These are phyloP conservation scores for Torymus texanus DNA, from an alignment of 2,888 invertebrate genomes.

Conservation along the genomic window DNA sequence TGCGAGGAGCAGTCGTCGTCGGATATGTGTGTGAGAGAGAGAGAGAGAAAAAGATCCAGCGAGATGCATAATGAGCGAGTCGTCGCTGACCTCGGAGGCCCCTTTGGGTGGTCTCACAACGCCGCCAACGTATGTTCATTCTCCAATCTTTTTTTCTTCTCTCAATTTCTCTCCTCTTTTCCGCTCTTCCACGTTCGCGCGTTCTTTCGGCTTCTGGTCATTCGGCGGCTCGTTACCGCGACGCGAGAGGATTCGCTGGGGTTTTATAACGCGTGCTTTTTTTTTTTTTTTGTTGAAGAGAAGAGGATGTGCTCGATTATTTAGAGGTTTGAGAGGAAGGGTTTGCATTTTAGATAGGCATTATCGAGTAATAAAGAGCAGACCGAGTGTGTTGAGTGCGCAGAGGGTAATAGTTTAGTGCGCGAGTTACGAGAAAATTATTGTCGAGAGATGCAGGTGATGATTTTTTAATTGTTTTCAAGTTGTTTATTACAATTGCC, in stretches of 20 bases:
- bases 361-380: slow-evolving; percentile 15
- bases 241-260: neutral
- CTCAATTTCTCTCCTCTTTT: slow-evolving; percentile 38
- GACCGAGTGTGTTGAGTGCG: too few species aligned
- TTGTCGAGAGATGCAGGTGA: too few species aligned
- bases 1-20: slow-evolving; percentile 70
- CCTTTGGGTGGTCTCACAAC: slow-evolving; percentile 73
- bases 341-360: neutral
- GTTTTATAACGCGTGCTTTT: slow-evolving; percentile 18
- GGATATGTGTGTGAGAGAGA: neutral
- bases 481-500: too few species aligned
- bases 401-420: too few species aligned
- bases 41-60: too few species aligned
- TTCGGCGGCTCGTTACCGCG: slow-evolving; percentile 33
- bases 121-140: slow-evolving; percentile 52
- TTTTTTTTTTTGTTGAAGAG: neutral
- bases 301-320: slow-evolving; percentile 64
- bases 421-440: too few species aligned
- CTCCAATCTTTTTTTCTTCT: slow-evolving; percentile 24
- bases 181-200: neutral
- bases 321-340: slow-evolving; percentile 65
- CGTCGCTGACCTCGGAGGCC: slow-evolving; percentile 66
- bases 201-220: slow-evolving; percentile 23
- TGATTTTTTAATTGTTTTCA: too few species aligned
- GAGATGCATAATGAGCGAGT: slow-evolving; percentile 74